Evolutionary conservation across 1,140 invertebrate species (phyloP).

Genomic region (Panagrolaimus sp.): DNA sequence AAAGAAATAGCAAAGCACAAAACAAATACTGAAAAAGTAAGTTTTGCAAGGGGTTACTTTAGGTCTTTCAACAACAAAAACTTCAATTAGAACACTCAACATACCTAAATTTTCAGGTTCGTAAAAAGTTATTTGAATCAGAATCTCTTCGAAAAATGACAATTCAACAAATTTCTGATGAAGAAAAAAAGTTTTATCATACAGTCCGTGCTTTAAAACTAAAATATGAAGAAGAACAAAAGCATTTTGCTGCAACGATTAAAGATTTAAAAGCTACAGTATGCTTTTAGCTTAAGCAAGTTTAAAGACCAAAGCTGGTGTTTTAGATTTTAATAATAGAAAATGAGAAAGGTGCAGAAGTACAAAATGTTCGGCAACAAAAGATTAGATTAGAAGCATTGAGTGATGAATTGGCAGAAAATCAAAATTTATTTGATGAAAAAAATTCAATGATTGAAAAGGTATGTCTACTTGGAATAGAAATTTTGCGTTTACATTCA

Average conservation of each 20-base stretch:
- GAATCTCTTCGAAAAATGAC: constrained; percentile 9
- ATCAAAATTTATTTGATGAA: constrained; percentile 3
- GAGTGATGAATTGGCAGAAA: constrained; percentile 7
- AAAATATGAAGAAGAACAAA: neutral
- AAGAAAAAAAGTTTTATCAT: neutral
- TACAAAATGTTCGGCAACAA: constrained; percentile 2
- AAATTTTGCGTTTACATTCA: too few species aligned
- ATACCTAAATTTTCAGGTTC: constrained; percentile 1
- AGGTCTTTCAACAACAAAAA: too few species aligned
- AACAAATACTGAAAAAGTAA: neutral
- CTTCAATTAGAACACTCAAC: too few species aligned
- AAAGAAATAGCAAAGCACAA: neutral
- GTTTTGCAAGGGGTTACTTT: too few species aligned
- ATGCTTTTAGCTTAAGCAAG: too few species aligned
- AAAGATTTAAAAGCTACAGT: constrained; percentile 5
- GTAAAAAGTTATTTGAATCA: constrained; percentile 3
- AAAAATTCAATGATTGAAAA: constrained; percentile 1
- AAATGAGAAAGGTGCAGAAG: neutral
- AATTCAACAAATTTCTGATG: neutral
- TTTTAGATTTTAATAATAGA: constrained; percentile 5
- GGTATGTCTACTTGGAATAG: neutral
- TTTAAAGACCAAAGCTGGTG: neutral
- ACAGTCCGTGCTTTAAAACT: neutral
- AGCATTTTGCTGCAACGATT: neutral
- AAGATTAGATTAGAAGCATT: neutral